Conservation (phyloP, 2,113 vertebrate genomes). For the Ammodytes dubius region DNA sequence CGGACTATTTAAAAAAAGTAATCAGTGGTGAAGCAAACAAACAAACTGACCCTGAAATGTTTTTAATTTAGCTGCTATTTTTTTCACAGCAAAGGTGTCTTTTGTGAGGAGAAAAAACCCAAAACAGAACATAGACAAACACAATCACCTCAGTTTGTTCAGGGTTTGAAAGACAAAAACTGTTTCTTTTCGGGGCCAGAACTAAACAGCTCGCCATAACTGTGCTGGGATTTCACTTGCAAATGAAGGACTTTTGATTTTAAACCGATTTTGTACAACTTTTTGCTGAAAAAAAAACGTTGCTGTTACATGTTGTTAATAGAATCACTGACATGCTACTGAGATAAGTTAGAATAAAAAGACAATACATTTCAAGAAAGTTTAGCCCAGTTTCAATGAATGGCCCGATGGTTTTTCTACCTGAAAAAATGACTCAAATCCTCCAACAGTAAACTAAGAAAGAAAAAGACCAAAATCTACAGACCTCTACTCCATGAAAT, state of each 20-base stretch:
- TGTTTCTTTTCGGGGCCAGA: not conserved
- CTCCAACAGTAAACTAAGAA: not conserved
- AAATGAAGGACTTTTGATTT: not conserved
- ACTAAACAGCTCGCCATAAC: not conserved
- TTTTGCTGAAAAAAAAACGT: not conserved
- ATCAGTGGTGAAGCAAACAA: not conserved
- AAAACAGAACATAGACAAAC: not conserved
- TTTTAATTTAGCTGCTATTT: not conserved
- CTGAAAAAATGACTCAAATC: not conserved
- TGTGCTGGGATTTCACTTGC: not conserved
- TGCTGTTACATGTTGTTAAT: not conserved
- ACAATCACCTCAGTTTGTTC: not conserved
- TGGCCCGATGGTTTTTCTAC: not conserved
- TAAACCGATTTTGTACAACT: not conserved
- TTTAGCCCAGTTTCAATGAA: not conserved
- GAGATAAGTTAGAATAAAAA: not conserved
- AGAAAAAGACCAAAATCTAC: not conserved
- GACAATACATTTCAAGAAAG: not conserved
- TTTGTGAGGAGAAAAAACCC: too few relatives aligned
- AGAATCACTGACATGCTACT: not conserved
- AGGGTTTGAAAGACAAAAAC: not conserved
- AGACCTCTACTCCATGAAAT: not conserved
- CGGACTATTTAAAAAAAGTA: not conserved
- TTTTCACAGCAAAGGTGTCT: not conserved
- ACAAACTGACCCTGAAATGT: not conserved